Base-by-base conservation (phyloP, 2,797 vertebrate genomes). In the Salarias fasciatus region DNA sequence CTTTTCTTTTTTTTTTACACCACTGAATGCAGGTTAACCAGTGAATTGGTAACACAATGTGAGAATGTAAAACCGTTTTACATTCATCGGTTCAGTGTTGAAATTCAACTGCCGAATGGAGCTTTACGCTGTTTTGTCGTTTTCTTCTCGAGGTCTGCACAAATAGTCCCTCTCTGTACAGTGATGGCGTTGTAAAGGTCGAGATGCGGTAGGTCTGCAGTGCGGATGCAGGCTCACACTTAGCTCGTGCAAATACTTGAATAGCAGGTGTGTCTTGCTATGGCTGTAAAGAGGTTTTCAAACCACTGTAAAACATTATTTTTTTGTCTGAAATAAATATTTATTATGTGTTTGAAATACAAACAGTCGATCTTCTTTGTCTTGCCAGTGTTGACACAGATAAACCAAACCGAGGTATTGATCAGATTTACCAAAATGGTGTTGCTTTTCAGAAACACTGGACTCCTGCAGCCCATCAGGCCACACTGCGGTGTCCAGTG, bases 311-410 rank as follows among this genome's bases (percentile, higher is more conserved):
- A 86, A 84, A 84, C 61, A 74, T 86, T 85, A 87, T 88, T 90
- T 88, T 89, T 91, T 85, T 88, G 84, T 90, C 84, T 87, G 72
- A 80, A 91, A 90, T 92, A 93, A 92, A 92, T 83, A 89, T 91
- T 88, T 88, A 91, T 89, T 87, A 84, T 87, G 87, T 90, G 89
- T 89, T 89, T 90, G 72, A 91, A 87, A 78, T 79, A 69, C 31
- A 75, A 68, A 47, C 33, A 14, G 42, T 41, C 11, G 0, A 28
- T 52, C 0, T 40, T 40, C n/a, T 13, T 13, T 31, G 50, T 38
- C 53, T 46, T 40, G 18, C 49, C 36, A 18, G 5, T 5, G 33
- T 11, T 9, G 0, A 15, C 2, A 35, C 33, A 35, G 9, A 6
- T 35, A 24, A n/a, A 24, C 3, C 18, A 24, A 24, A n/a, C n/a